A percentile compares a stretch with the other conserved stretches of the same genome.
These are phyloP conservation scores for Eueides isabella DNA, from an alignment of 1,140 invertebrate species.

Conservation along the genomic window DNA sequence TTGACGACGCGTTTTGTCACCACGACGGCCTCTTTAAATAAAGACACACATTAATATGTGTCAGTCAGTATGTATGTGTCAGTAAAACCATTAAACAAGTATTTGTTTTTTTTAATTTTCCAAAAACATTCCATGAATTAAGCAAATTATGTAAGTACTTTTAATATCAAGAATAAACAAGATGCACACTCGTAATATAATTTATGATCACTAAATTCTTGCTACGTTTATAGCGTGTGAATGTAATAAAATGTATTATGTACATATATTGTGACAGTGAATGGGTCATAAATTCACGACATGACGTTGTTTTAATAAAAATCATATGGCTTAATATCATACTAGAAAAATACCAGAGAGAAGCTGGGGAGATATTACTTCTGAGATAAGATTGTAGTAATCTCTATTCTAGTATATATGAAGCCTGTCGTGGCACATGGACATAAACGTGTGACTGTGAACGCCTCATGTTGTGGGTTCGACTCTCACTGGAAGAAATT, in stretches of 20 bases:
- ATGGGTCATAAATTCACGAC: conserved; percentile 14
- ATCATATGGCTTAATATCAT: conserved; percentile 20
- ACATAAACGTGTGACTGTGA: too few relatives aligned
- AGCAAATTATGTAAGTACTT: not conserved
- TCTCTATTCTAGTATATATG: too few relatives aligned
- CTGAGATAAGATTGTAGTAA: not conserved
- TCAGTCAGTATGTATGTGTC: too few relatives aligned
- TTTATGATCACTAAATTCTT: not conserved
- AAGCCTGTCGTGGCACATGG: too few relatives aligned
- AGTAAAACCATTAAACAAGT: too few relatives aligned
- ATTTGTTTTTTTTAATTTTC: too few relatives aligned
- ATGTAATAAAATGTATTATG: conserved; percentile 10
- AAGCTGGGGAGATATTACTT: not conserved
- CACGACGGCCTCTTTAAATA: too few relatives aligned
- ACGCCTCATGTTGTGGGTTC: too few relatives aligned
- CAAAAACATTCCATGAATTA: too few relatives aligned
- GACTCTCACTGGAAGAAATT: too few relatives aligned
- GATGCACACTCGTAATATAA: not conserved
- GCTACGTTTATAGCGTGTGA: not conserved
- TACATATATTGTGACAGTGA: conserved; percentile 19
- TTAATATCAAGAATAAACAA: not conserved
- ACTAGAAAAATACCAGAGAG: not conserved
- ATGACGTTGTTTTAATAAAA: conserved; percentile 27
- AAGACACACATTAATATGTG: too few relatives aligned
- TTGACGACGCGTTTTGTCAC: too few relatives aligned